phyloP scores from a whole-genome alignment of 2,113 vertebrate species.

The Salminus brasiliensis region DNA sequence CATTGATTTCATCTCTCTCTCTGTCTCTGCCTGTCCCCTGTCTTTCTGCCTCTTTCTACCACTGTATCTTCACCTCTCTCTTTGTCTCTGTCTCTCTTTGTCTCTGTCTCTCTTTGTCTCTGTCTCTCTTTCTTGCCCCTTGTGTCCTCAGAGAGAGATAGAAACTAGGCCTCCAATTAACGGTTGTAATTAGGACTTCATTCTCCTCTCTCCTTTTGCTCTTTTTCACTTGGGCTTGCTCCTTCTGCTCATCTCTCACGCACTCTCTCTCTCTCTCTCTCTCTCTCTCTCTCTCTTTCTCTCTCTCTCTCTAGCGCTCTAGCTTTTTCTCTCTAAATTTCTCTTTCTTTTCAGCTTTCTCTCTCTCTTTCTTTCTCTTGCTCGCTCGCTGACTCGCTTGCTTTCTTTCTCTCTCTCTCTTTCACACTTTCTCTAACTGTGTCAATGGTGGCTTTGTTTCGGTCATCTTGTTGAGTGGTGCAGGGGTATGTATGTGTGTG shows the following conservation, averaged over 20 bases:
- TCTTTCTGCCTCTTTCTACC: neutral
- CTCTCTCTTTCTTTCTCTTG: too few relatives aligned
- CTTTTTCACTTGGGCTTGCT: neutral
- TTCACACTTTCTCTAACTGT: too few relatives aligned
- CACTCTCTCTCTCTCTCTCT: constrained; percentile 5
- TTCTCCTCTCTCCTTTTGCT: constrained; percentile 12
- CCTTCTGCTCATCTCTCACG: constrained; percentile 1
- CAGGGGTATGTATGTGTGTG: too few relatives aligned
- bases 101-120: neutral
- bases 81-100: neutral
- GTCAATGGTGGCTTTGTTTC: too few relatives aligned
- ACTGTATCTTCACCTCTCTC: neutral
- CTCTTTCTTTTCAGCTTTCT: constrained; percentile 10
- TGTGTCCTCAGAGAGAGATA: constrained; percentile 34
- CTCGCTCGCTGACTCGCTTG: too few relatives aligned
- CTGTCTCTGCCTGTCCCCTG: too few relatives aligned
- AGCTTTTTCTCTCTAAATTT: neutral
- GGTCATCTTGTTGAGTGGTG: too few relatives aligned
- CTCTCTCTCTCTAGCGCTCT: constrained; percentile 4
- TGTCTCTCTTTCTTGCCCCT: constrained; percentile 16
- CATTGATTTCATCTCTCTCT: neutral
- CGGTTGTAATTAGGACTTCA: constrained; percentile 49
- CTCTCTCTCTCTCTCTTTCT: neutral
- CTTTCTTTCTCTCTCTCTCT: too few relatives aligned
- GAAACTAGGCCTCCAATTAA: constrained; percentile 55